Percentiles rank a stretch among this genome's conserved stretches.
phyloP scores from a whole-genome alignment of 1,140 invertebrate species.

The Macrosteles quadrilineatus region DNA sequence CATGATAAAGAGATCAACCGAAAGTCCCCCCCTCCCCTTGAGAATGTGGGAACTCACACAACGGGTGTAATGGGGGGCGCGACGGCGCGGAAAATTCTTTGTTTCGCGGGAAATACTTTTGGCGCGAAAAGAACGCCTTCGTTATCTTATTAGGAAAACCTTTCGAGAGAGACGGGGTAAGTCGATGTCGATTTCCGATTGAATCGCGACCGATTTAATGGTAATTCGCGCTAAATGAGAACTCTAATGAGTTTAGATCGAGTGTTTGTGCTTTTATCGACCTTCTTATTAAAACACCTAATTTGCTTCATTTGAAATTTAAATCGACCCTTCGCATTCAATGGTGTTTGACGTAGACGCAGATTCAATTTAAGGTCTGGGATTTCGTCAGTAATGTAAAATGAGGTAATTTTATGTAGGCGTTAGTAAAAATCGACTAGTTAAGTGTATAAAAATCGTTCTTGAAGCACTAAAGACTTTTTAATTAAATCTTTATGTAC shows the following conservation, averaged over 20 bases:
- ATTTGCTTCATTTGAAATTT: conserved; percentile 8
- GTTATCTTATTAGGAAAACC: conserved; percentile 14
- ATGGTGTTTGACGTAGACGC: too few relatives aligned
- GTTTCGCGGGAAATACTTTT: background rate
- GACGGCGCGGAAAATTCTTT: conserved; percentile 9
- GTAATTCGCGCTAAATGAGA: background rate
- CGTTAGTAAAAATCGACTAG: too few relatives aligned
- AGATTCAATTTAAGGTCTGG: too few relatives aligned
- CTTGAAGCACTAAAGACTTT: too few relatives aligned
- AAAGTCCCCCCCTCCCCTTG: background rate
- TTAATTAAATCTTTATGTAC: too few relatives aligned
- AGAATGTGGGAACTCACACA: conserved; percentile 1
- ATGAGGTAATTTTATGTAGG: too few relatives aligned
- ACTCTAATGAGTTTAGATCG: conserved; percentile 4
- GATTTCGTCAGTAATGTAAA: too few relatives aligned
- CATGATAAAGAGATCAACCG: conserved; percentile 24
- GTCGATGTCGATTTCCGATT: conserved; percentile 16
- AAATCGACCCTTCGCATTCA: background rate
- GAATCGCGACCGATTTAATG: conserved; percentile 4
- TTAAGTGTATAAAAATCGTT: too few relatives aligned
- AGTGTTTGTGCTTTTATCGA: conserved; percentile 19
- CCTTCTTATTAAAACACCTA: background rate
- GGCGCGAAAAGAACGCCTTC: background rate
- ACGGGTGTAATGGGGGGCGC: background rate
- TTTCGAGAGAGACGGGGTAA: background rate